phyloP scores from a whole-genome alignment of 2,888 invertebrate genomes.

The Eurytoma californica region DNA sequence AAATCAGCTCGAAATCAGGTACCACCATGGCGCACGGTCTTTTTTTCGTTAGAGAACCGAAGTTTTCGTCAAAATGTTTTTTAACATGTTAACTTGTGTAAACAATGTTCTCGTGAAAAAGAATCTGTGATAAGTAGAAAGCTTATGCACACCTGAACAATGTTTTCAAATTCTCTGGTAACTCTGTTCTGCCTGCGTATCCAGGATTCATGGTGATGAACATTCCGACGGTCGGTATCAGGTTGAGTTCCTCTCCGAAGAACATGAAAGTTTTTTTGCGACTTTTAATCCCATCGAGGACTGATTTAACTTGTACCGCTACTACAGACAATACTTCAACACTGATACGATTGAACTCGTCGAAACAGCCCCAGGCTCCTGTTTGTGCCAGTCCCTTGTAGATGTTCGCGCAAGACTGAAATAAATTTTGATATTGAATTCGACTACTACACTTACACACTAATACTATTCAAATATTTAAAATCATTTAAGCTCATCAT shows the following conservation, averaged over 20 bases:
- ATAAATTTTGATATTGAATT: background rate
- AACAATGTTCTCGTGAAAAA: background rate
- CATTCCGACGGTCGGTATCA: constrained; percentile 89
- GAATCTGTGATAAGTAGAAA: background rate
- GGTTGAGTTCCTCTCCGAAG: constrained; percentile 86
- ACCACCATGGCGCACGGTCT: constrained; percentile 99
- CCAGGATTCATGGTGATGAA: constrained; percentile 99
- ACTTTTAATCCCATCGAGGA: constrained; percentile 90
- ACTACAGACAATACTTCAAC: constrained; percentile 97
- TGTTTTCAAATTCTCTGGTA: constrained; percentile 86
- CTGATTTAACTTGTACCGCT: constrained; percentile 92
- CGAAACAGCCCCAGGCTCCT: constrained; percentile 98
- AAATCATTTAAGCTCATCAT: background rate
- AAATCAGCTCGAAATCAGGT: constrained; percentile 96
- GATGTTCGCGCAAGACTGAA: constrained; percentile 90
- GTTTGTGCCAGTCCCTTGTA: constrained; percentile 97
- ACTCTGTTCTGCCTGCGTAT: constrained; percentile 92
- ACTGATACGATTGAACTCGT: constrained; percentile 96
- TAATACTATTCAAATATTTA: too few relatives aligned
- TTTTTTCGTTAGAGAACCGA: constrained; percentile 34
- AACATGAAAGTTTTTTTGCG: constrained; percentile 89
- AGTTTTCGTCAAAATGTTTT: background rate
- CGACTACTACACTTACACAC: too few relatives aligned
- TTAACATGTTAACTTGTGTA: background rate
- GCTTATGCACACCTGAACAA: constrained; percentile 74